These are phyloP conservation scores for Sebastiscus albofasciatus DNA, from an alignment of 2,797 vertebrate species.

Conservation along the genomic window DNA sequence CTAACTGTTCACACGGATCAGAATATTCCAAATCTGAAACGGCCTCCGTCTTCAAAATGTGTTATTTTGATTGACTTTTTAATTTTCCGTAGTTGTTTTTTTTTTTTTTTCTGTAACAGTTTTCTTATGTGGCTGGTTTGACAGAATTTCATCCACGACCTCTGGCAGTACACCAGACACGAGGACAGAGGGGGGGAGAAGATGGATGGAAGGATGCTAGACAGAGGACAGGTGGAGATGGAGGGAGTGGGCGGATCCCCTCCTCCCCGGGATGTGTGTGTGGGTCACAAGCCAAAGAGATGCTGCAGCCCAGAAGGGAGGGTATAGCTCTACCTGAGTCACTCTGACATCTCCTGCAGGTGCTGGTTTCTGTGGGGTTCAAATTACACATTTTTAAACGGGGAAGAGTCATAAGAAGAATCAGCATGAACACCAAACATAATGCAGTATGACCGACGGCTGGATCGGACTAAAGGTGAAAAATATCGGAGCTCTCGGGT, in stretches of 20 bases:
- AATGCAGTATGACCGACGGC: conserved; percentile 60
- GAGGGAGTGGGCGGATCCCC: conserved; percentile 76
- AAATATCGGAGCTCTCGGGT: conserved; percentile 25
- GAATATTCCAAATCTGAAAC: conserved; percentile 43
- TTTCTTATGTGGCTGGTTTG: conserved; percentile 50
- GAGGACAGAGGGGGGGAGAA: conserved; percentile 57
- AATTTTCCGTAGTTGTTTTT: neutral
- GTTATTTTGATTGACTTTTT: neutral
- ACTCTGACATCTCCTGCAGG: conserved; percentile 91
- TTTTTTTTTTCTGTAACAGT: conserved; percentile 10
- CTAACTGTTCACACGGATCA: conserved; percentile 41
- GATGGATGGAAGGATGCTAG: conserved; percentile 73
- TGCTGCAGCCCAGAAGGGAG: conserved; percentile 86
- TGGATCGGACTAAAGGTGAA: conserved; percentile 48
- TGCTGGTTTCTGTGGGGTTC: conserved; percentile 91
- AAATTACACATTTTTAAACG: conserved; percentile 89
- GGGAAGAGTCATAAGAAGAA: conserved; percentile 75
- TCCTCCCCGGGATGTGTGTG: conserved; percentile 74
- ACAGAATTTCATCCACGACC: conserved; percentile 69
- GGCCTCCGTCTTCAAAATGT: conserved; percentile 35
- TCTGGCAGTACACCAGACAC: conserved; percentile 65
- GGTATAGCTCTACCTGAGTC: conserved; percentile 86
- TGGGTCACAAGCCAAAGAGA: conserved; percentile 82
- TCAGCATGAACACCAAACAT: conserved; percentile 79
- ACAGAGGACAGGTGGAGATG: conserved; percentile 77